Conservation (phyloP, 2,888 invertebrate genomes). For the Drosophila pseudotalamancana region DNA sequence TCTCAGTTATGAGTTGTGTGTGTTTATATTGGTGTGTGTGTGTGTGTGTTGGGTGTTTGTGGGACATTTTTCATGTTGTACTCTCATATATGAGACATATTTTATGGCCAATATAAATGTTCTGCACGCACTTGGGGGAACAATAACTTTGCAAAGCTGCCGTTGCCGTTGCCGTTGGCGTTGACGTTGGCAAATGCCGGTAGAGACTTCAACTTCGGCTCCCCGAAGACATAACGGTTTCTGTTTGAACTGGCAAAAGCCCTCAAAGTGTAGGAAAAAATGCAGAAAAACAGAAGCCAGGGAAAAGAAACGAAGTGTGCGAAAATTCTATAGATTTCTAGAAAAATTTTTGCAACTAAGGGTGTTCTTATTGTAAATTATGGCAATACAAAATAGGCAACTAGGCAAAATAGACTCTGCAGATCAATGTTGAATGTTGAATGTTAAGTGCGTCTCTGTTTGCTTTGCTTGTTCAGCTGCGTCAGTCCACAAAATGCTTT, state of each 20-base stretch:
- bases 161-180: conserved; percentile 69
- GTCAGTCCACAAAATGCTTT: conserved; percentile 57
- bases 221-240: conserved; percentile 38
- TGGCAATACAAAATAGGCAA: conserved; percentile 38
- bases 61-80: conserved; percentile 50
- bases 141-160: conserved; percentile 66
- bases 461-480: conserved; percentile 33
- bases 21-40: conserved; percentile 1
- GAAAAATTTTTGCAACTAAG: not conserved
- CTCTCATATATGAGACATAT: conserved; percentile 55
- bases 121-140: conserved; percentile 71
- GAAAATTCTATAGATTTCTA: conserved; percentile 12
- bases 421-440: conserved; percentile 53
- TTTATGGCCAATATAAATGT: conserved; percentile 76
- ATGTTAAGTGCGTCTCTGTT: conserved; percentile 46
- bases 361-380: conserved; percentile 24
- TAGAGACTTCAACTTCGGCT: conserved; percentile 36
- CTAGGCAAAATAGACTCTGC: not conserved
- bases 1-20: not conserved
- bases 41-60: not conserved
- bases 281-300: conserved; percentile 44
- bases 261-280: conserved; percentile 46
- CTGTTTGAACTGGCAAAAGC: conserved; percentile 43
- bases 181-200: conserved; percentile 68
- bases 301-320: conserved; percentile 18